Evolutionary conservation across 2,113 vertebrate genomes (phyloP), one percentile per base, ranked within the genome.

Genomic region (Campylorhamphus procurvoides): DNA sequence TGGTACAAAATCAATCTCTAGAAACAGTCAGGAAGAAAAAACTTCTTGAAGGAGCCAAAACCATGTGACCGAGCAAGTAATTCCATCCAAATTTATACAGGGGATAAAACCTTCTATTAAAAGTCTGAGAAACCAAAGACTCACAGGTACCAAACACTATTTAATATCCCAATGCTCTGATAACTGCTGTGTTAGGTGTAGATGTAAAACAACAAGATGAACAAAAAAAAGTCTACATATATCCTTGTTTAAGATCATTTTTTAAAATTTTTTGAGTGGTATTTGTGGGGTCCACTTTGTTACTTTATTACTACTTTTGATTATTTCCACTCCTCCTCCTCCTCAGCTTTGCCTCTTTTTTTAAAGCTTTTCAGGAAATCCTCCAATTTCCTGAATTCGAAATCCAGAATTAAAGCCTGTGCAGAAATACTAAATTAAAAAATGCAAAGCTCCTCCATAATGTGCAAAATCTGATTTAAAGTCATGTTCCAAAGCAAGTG

Each of bases 101-200:
- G 39, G 56, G 18, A 25, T 14, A 29, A 56, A 20, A 3, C 6
- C 5, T 67, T 33, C 42, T 14, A 22, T 9, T 37, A 18, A 44
- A 67, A 19, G 4, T 12, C 59, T 9, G 3, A 17, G 20, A 60
- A 83, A 42, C 7, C n/a, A 19, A 29, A 58, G 53, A 58, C n/a
- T 27, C 0, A 1, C 20, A 4, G n/a, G 6, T 14, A 27, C 25
- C 8, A 63, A 42, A 11, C 7, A 29, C 10, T 31, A 9, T 20
- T 14, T 10, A 8, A 40, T 10, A 58, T 33, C 23, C 35, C 28
- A 29, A 0, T 3, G 25, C 28, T 29, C 11, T 23, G 39, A 3
- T 17, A 74, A 20, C 31, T 7, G 4, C 20, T 39, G 25, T 15
- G 31, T 7, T 28, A 37, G 18, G 5, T 44, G 14, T 33, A 29